Base-by-base conservation (phyloP, 2,797 vertebrate genomes). In the Darevskia mixta region DNA sequence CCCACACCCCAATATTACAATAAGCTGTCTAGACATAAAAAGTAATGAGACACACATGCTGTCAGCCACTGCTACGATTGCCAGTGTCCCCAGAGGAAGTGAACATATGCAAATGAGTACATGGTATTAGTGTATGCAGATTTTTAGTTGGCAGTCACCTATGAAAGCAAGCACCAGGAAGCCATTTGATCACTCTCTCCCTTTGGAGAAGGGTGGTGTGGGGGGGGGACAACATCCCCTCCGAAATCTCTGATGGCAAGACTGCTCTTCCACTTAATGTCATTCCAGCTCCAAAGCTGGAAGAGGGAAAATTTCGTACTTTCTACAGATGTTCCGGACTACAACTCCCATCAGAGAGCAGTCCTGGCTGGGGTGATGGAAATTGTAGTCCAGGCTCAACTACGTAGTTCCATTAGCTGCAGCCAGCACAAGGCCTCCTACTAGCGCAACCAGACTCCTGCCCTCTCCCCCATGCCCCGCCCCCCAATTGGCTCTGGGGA, bases 21-120 rank as follows among this genome's bases (percentile, higher is more conserved):
- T 43, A 85, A 41, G 38, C 78, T 75, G 58, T 66, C 77, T 64
- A 88, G 83, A 75, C 55, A 75, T 29, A 55, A 76, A 38, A 72
- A 43, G 25, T 13, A 80, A n/a, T 9, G 58, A 66, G 41, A 25
- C 38, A 29, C 72, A 66, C 20, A 81, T 80, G 29, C 29, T 38
- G 49, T 75, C 77, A 80, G 38, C 18, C 29, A 25, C 43, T 29
- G 5, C 67, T n/a, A 79, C 4, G 55, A 6, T 29, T 75, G 27
- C 25, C 38, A 81, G 27, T 35, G 15, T 49, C 80, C 38, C 87
- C 67, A 88, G n/a, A 43, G 78, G 75, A 78, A 55, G 58, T 5
- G 4, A 23, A 32, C 29, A 71, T 38, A 35, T 83, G 64, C 79
- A 67, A 79, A 86, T 49, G 6, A 72, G 15, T 25, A 71, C 15